Conservation (phyloP, 2,797 vertebrate species). For the Chelon labrosus region DNA sequence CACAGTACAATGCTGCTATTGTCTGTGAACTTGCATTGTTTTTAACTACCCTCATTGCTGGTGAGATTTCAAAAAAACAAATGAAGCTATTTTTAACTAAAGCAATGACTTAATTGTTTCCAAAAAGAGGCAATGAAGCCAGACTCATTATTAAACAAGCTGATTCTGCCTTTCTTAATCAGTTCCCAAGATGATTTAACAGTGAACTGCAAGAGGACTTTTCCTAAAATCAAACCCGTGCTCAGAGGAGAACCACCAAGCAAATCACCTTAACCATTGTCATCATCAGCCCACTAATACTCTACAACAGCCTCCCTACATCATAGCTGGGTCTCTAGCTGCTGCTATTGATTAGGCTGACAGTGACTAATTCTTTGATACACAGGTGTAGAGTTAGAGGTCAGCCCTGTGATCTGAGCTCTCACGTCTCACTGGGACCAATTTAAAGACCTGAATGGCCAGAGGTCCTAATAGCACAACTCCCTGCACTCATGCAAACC, state of each 20-base stretch:
- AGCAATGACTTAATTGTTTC: background rate
- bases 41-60: no score
- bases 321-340: constrained; percentile 21
- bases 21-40: no score
- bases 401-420: constrained; percentile 46
- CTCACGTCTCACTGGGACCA: constrained; percentile 79
- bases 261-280: constrained; percentile 50
- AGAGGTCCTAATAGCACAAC: constrained; percentile 27
- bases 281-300: constrained; percentile 43
- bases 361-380: constrained; percentile 62
- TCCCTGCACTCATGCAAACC: constrained; percentile 18
- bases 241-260: constrained; percentile 17
- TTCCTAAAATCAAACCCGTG: constrained; percentile 9
- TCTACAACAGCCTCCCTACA: constrained; percentile 12
- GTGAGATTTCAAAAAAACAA: background rate
- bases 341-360: constrained; percentile 61
- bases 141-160: constrained; percentile 2
- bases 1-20: no score
- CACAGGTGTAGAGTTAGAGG: constrained; percentile 52
- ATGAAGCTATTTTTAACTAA: background rate
- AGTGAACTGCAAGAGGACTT: background rate
- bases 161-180: constrained; percentile 23
- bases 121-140: background rate
- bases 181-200: constrained; percentile 27
- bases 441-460: constrained; percentile 74